These are phyloP conservation scores for Bombus pascuorum DNA, from an alignment of 1,140 invertebrate species.

Conservation along the genomic window DNA sequence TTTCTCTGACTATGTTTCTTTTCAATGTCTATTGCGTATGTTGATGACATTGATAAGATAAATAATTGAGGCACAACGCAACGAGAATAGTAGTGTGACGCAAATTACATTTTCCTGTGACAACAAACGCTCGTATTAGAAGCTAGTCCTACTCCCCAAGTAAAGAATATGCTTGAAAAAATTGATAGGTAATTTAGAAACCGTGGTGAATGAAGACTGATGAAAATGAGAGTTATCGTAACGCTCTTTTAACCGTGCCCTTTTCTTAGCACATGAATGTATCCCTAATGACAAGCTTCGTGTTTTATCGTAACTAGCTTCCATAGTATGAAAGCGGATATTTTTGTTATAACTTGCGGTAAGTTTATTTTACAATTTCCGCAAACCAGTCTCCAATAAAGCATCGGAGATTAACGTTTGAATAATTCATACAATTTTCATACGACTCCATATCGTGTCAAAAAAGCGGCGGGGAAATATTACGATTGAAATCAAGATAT, in stretches of 20 bases:
- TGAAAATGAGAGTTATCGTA: constrained; percentile 1
- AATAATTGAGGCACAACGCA: neutral
- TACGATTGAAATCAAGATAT: neutral
- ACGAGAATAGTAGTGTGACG: too few species aligned
- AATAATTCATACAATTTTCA: neutral
- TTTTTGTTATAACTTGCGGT: neutral
- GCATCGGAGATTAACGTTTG: neutral
- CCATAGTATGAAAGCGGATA: neutral
- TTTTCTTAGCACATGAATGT: neutral
- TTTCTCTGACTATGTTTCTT: too few species aligned
- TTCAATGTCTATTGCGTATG: neutral
- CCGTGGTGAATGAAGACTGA: neutral
- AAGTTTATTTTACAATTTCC: neutral
- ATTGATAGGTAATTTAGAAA: neutral
- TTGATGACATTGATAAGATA: neutral
- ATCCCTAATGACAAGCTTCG: neutral
- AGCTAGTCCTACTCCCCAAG: too few species aligned
- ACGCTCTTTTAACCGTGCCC: neutral
- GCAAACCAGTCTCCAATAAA: too few species aligned
- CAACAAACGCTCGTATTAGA: neutral
- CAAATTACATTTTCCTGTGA: neutral
- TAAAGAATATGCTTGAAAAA: neutral
- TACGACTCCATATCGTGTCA: too few species aligned
- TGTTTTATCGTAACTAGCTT: neutral
- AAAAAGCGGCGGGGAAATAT: too few species aligned